Percentiles rank a stretch among this genome's conserved stretches.
Evolutionary conservation across 2,888 invertebrate genomes (phyloP).

Genomic region (Callinectes sapidus): DNA sequence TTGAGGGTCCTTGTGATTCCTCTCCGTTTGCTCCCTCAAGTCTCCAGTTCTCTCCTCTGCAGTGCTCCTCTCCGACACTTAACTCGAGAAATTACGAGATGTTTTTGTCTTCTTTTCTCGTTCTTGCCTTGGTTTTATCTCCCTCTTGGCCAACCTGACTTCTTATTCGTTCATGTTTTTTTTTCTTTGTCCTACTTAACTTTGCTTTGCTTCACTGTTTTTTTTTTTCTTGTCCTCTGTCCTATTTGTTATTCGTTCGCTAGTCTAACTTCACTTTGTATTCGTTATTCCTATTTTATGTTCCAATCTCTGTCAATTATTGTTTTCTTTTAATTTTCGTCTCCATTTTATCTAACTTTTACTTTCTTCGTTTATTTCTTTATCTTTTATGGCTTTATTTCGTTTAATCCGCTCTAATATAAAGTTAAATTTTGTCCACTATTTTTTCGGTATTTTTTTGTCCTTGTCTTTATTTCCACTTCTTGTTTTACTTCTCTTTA

Average conservation of each 20-base stretch:
- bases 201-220: too few relatives aligned
- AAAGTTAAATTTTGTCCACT: too few relatives aligned
- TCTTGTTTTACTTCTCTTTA: neutral
- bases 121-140: too few relatives aligned
- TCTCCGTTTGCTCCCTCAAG: neutral
- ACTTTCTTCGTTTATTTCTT: too few relatives aligned
- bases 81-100: neutral
- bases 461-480: neutral
- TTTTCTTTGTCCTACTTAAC: too few relatives aligned
- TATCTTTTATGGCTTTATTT: too few relatives aligned
- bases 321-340: neutral
- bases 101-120: too few relatives aligned
- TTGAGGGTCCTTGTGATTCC: neutral
- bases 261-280: neutral
- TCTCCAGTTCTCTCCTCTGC: neutral
- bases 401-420: too few relatives aligned
- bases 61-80: neutral
- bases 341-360: neutral
- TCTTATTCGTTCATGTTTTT: too few relatives aligned
- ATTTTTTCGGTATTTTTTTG: neutral
- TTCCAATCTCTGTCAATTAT: neutral
- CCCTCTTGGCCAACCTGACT: too few relatives aligned
- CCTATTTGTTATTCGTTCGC: too few relatives aligned
- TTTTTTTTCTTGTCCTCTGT: too few relatives aligned
- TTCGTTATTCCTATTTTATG: neutral